phyloP scores from a whole-genome alignment of 2,888 invertebrate genomes.

The Nezara viridula region DNA sequence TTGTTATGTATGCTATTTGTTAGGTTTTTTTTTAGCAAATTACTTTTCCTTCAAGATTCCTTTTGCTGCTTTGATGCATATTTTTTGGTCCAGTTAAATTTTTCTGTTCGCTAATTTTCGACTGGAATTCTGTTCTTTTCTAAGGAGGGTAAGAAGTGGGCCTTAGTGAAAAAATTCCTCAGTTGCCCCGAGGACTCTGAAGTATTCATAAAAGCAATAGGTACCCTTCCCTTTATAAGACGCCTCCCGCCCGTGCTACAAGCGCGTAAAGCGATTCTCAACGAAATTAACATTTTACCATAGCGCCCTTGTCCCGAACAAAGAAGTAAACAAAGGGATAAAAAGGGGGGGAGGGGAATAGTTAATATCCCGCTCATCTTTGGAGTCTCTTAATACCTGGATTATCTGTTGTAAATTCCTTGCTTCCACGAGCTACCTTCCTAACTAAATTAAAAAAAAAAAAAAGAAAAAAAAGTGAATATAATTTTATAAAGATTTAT shows the following conservation, averaged over 20 bases:
- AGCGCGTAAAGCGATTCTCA: conserved; percentile 13
- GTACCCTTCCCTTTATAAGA: conserved; percentile 9
- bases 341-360: conserved; percentile 15
- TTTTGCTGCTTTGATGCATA: background rate
- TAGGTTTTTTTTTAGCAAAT: background rate
- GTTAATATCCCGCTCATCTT: conserved; percentile 30
- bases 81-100: background rate
- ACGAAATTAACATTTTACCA: conserved; percentile 28
- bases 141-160: background rate
- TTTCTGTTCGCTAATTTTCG: background rate
- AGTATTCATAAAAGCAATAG: conserved; percentile 41
- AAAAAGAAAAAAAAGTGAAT: background rate
- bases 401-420: conserved; percentile 30
- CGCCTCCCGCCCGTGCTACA: background rate
- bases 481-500: background rate
- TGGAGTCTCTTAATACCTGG: conserved; percentile 40
- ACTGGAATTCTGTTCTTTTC: background rate
- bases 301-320: background rate
- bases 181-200: background rate
- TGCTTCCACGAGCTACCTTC: background rate
- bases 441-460: background rate
- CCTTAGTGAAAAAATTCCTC: conserved; percentile 11
- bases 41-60: background rate
- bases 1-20: no score
- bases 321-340: conserved; percentile 45